Conservation (phyloP, 1,140 invertebrate genomes). For the Plutomurus gul region DNA sequence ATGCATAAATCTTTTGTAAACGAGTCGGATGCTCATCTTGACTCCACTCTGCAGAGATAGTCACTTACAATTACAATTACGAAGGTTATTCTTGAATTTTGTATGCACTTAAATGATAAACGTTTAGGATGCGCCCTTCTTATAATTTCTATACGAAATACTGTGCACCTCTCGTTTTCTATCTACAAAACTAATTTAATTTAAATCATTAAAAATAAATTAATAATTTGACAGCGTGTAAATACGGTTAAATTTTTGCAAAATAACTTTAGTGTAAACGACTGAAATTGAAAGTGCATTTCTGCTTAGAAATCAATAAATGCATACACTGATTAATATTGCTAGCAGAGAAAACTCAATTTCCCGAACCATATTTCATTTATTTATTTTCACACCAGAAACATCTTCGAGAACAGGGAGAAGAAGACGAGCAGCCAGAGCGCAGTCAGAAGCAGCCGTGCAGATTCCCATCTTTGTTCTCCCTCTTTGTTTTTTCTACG, state of each 20-base stretch:
- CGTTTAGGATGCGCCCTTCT: no score
- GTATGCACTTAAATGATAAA: neutral
- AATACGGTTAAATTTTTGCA: no score
- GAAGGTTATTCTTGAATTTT: neutral
- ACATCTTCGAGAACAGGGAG: neutral
- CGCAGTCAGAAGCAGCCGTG: neutral
- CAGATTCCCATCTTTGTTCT: neutral
- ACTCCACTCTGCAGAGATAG: neutral
- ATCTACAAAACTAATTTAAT: no score
- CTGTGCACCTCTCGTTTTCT: no score
- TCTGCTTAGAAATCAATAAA: neutral
- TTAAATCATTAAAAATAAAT: no score
- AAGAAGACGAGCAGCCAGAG: no score
- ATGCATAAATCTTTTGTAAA: conserved; percentile 23
- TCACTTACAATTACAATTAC: neutral
- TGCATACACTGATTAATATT: neutral
- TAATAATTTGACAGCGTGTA: no score
- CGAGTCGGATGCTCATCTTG: neutral
- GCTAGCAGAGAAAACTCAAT: neutral
- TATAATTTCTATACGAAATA: no score
- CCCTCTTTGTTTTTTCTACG: neutral
- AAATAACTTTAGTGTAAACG: no score
- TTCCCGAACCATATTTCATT: neutral
- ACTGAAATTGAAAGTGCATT: no score
- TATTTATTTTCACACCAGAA: neutral